Percentiles rank a stretch among this genome's conserved stretches.
phyloP scores from a whole-genome alignment of 53 echinoderm and acorn worm genomes.

The Echinometra lucunter region DNA sequence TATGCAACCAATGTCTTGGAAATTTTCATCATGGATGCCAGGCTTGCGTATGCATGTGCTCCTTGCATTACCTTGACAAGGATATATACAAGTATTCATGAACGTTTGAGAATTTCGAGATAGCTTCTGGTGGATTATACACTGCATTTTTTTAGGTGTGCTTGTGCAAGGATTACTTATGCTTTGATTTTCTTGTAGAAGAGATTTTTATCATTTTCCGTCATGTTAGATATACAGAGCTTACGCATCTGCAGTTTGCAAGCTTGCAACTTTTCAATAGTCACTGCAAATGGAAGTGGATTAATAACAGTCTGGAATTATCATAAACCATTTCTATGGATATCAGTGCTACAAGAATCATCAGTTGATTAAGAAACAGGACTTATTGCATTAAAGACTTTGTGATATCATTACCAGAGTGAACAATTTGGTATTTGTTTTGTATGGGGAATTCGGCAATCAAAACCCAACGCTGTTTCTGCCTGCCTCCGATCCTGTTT shows the following conservation, averaged over 20 bases:
- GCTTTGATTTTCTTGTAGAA: not conserved
- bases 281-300: not conserved
- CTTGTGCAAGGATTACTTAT: not conserved
- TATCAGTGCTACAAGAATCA: not conserved
- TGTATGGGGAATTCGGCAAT: slow-evolving; percentile 91
- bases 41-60: not conserved
- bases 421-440: not conserved
- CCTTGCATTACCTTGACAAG: not conserved
- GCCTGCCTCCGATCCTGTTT: slow-evolving; percentile 87
- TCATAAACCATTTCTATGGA: slow-evolving; percentile 17
- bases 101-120: not conserved
- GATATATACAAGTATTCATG: not conserved
- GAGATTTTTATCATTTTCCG: not conserved
- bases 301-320: not conserved
- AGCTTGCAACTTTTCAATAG: not conserved
- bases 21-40: not conserved
- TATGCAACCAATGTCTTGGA: not conserved
- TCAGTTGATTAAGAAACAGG: not conserved
- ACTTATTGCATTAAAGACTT: not conserved
- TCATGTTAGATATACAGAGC: not conserved
- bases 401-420: slow-evolving; percentile 7
- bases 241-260: slow-evolving; percentile 2
- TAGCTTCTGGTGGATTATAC: not conserved
- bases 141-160: not conserved
- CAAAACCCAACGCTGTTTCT: slow-evolving; percentile 84